Evolutionary conservation across 1,140 invertebrate genomes (phyloP).

Genomic region (Littorina saxatilis): DNA sequence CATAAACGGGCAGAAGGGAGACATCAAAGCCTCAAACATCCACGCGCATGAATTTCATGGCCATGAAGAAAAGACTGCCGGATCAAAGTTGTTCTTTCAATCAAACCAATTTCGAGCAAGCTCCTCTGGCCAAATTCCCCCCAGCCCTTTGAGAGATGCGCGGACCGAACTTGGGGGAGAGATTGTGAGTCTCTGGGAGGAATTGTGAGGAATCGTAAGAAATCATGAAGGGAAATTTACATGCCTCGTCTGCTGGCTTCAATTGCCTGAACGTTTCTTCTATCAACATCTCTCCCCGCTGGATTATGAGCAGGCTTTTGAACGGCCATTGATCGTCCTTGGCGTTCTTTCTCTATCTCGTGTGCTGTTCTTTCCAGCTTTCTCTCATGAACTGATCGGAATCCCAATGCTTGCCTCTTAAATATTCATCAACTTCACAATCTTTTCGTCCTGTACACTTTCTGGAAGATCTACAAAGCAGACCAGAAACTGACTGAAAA

Average conservation of each 20-base stretch:
- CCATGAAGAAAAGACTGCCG: not conserved
- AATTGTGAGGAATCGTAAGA: conserved; percentile 3
- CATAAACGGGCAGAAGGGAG: not conserved
- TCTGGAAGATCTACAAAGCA: too few species aligned
- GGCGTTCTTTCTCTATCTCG: too few species aligned
- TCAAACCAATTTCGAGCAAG: conserved; percentile 22
- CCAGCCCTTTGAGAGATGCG: conserved; percentile 10
- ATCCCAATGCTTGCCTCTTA: too few species aligned
- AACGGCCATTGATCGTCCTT: conserved; percentile 9
- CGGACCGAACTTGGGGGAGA: too few species aligned
- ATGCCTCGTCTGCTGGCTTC: conserved; percentile 5
- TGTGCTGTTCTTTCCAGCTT: too few species aligned
- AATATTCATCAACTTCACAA: too few species aligned
- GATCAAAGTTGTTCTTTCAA: conserved; percentile 27
- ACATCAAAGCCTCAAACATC: not conserved
- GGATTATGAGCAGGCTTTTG: conserved; percentile 1
- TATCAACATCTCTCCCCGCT: not conserved
- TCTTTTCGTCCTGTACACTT: too few species aligned
- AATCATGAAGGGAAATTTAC: conserved; percentile 14
- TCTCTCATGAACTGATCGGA: too few species aligned
- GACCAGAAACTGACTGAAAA: too few species aligned
- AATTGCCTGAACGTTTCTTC: conserved; percentile 21
- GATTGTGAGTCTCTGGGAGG: too few species aligned
- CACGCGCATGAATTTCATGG: not conserved
- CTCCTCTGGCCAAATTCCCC: not conserved